Base-by-base conservation (phyloP, 2,888 invertebrate genomes). In the Ochropacha duplaris region DNA sequence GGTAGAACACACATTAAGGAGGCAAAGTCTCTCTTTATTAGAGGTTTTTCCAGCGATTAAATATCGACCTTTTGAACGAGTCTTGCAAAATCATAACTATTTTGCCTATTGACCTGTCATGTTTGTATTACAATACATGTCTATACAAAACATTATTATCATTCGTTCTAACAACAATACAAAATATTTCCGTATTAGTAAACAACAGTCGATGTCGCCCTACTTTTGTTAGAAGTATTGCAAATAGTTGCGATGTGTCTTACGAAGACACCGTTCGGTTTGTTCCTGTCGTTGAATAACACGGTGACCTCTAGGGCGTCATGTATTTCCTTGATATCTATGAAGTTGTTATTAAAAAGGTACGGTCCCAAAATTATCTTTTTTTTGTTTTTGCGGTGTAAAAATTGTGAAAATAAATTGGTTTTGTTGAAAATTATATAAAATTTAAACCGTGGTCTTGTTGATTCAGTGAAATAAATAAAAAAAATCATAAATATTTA, bases 291-390 rank as follows among this genome's bases (percentile, higher is more conserved):
- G 5, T 19, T 44, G 0, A 44, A 39, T 39, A 39, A 19, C 19
- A 44, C 5, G 5, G 39, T 19, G 39, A 44, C 1, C 6, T 2
- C 16, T 1, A 19, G 8, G 3, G 19, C 39, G 22, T 57, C 61
- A 68, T 65, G 64, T 52, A 62, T 59, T 54, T 64, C 67, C 54
- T 62, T 67, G 58, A 64, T 54, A 50, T 57, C 65, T 4, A 19
- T 44, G 8, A 44, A 4, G 19, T 8, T 36, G 14, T 8, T 44
- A n/a, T 3, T 19, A 0, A 64, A 9, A 76, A 90, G 92, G 12
- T 89, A 82, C 4, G n/a, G 0, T 36, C 8, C 0, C 4, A 36
- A n/a, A 34, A 34, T 14, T 14, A 34, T 14, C 4, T 14, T 12
- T 14, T 2, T n/a, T n/a, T n/a, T n/a, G n/a, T n/a, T n/a, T n/a